Evolutionary conservation across 2,888 invertebrate genomes (phyloP).

Genomic region (Tachina lurida): DNA sequence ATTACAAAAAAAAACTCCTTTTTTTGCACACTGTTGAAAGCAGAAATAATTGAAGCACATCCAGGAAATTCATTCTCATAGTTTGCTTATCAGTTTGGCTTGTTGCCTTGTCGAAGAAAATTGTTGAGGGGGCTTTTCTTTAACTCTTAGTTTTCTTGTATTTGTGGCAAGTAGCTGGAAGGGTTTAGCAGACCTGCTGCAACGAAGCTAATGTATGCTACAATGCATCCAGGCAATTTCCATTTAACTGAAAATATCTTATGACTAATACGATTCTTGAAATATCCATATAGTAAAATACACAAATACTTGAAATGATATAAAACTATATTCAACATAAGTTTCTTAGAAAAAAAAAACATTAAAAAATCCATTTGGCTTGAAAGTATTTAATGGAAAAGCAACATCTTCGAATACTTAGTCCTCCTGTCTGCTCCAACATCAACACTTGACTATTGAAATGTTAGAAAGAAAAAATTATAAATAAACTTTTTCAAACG

Average conservation of each 20-base stretch:
- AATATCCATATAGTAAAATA: background rate
- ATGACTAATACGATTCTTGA: background rate
- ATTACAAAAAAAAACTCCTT: constrained; percentile 43
- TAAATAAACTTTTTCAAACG: constrained; percentile 38
- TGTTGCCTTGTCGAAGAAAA: constrained; percentile 50
- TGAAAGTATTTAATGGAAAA: constrained; percentile 35
- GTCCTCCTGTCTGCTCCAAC: constrained; percentile 55
- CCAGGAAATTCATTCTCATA: constrained; percentile 71
- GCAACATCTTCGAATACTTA: constrained; percentile 35
- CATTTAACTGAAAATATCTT: background rate
- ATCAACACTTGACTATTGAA: constrained; percentile 67
- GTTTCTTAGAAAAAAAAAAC: constrained; percentile 15
- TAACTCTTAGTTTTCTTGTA: constrained; percentile 26
- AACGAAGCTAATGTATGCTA: background rate
- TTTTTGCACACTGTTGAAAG: constrained; percentile 51
- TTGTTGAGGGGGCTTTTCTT: constrained; percentile 9
- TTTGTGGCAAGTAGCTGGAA: constrained; percentile 28
- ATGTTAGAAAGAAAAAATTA: constrained; percentile 33
- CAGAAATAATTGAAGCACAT: constrained; percentile 69
- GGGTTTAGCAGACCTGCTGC: background rate
- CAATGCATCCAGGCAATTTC: background rate
- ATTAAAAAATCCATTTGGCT: constrained; percentile 29
- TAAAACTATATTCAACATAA: constrained; percentile 16
- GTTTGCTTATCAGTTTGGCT: constrained; percentile 71
- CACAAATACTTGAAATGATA: constrained; percentile 21